Conservation (phyloP, 2,113 vertebrate genomes). For the Anarrhichthys ocellatus region DNA sequence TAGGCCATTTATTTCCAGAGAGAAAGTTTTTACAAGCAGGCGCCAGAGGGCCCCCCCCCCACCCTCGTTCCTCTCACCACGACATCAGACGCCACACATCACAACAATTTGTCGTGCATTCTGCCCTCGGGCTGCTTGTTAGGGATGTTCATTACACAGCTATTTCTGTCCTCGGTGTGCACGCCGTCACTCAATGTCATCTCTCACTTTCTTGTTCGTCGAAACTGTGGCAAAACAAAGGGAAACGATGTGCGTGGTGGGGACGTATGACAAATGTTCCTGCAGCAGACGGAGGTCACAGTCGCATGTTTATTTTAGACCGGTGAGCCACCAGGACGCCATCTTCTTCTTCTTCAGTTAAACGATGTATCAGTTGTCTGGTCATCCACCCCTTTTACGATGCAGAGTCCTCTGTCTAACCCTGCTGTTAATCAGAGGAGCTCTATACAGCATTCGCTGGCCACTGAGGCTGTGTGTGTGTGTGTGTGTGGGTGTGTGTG, state of each 20-base stretch:
- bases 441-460: conserved; percentile 20
- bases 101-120: conserved; percentile 27
- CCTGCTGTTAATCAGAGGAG: conserved; percentile 61
- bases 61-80: conserved; percentile 10
- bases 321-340: background rate
- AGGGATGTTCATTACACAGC: conserved; percentile 26
- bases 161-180: conserved; percentile 22
- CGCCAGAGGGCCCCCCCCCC: background rate
- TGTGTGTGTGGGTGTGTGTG: conserved; percentile 4
- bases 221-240: conserved; percentile 5
- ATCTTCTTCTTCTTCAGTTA: background rate
- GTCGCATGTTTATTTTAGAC: conserved; percentile 3
- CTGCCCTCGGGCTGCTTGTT: conserved; percentile 30
- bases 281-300: conserved; percentile 26
- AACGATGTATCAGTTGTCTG: conserved; percentile 31
- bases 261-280: conserved; percentile 22
- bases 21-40: background rate
- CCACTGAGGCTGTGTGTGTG: background rate
- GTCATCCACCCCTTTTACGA: conserved; percentile 8
- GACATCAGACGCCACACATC: conserved; percentile 40
- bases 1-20: conserved; percentile 19
- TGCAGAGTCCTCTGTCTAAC: conserved; percentile 46
- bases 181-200: conserved; percentile 30
- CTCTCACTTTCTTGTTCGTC: conserved; percentile 25
- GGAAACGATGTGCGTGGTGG: background rate